Evolutionary conservation across 2,888 invertebrate species (phyloP), one percentile per base, ranked within the genome.

Genomic region (Phragmatobia fuliginosa): DNA sequence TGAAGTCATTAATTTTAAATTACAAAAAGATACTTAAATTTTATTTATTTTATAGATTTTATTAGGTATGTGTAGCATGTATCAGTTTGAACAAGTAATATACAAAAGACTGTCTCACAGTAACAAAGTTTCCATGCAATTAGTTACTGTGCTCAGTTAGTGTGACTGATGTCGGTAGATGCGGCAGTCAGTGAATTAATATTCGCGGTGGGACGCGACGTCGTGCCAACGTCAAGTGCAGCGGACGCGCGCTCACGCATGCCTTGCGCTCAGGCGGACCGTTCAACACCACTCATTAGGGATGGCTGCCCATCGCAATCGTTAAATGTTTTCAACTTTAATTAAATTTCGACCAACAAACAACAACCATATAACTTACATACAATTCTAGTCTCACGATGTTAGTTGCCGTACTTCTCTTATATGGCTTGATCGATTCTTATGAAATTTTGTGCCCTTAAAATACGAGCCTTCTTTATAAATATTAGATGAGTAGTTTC

Each of bases 171-270:
- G 88, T 86, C 83, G 86, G 79, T 82, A 78, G 87, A 85, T 81
- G 81, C 80, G 83, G 83, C 79, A 76, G 81, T 83, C 81, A 79
- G 82, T 83, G 89, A 91, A 93, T 93, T 93, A 93, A 92, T 93
- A 92, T 91, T 91, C 91, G 87, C 80, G 82, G 83, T 87, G 80
- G 77, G 70, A 68, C 52, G 67, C 65, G 62, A 66, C 66, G 91
- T 91, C 89, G 69, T 65, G 58, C 56, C 70, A 62, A 68, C 88
- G 91, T 91, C 89, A 90, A 79, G 76, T 76, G 75, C 91, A 90
- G 88, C 80, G 80, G 84, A 67, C 72, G 75, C 75, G 69, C 79
- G 87, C 88, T 92, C 86, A 93, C 92, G 93, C 93, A 91, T 92
- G 92, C 91, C 91, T 92, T 88, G 88, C 82, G 83, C 85, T 83